These are phyloP conservation scores for Heliconius himera DNA, from an alignment of 1,140 invertebrate species.

Conservation along the genomic window DNA sequence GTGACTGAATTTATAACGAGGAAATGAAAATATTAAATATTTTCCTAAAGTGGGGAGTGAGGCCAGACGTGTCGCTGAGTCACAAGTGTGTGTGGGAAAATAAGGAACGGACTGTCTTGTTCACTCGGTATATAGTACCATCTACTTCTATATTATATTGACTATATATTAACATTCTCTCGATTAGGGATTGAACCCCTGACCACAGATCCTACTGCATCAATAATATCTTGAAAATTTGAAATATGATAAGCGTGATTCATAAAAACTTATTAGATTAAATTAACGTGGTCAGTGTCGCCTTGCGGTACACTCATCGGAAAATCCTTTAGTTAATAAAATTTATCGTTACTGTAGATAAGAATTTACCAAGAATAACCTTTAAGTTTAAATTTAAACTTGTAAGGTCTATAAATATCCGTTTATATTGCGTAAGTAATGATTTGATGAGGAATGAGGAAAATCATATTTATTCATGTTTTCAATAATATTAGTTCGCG, in stretches of 20 bases:
- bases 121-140: no score
- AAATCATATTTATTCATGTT: not conserved
- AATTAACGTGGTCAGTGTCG: not conserved
- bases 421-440: not conserved
- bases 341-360: not conserved
- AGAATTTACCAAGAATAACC: not conserved
- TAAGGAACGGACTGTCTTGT: no score
- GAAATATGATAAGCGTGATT: not conserved
- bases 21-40: no score
- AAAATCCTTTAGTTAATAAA: not conserved
- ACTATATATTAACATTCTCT: no score
- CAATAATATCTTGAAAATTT: not conserved
- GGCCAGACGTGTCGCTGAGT: no score
- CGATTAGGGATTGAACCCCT: no score
- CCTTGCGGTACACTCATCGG: conserved; percentile 1
- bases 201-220: no score
- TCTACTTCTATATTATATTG: no score
- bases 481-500: no score
- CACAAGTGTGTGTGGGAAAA: no score
- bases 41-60: no score
- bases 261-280: not conserved
- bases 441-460: not conserved
- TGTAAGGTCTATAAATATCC: not conserved
- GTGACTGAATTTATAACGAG: no score
- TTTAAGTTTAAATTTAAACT: not conserved